These are phyloP conservation scores for Cryptotermes secundus DNA, from an alignment of 1,140 invertebrate species.

Conservation along the genomic window DNA sequence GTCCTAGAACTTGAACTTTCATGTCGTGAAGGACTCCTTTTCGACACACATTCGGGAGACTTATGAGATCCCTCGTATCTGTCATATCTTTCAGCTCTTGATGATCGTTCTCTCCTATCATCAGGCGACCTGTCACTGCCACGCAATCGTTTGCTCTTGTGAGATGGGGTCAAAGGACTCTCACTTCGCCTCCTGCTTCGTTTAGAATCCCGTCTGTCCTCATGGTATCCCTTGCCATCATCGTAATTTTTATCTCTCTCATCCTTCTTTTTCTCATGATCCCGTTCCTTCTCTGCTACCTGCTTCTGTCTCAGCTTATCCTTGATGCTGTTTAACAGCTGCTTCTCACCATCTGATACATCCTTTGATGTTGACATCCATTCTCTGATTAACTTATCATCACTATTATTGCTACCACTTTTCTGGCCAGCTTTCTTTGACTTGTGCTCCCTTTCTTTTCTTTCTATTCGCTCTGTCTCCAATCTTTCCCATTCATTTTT, in stretches of 20 bases:
- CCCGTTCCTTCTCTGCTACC: slow-evolving; percentile 22
- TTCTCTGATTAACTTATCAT: slow-evolving; percentile 38
- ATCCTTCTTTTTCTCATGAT: background rate
- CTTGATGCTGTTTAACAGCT: slow-evolving; percentile 34
- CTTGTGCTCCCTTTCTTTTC: background rate
- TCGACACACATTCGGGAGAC: background rate
- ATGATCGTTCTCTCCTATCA: background rate
- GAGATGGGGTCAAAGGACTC: background rate
- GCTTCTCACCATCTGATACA: slow-evolving; percentile 32
- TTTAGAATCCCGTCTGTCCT: background rate
- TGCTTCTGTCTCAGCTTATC: slow-evolving; percentile 35
- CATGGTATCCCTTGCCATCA: slow-evolving; percentile 1
- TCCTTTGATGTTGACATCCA: slow-evolving; percentile 35
- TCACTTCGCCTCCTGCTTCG: background rate
- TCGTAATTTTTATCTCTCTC: background rate
- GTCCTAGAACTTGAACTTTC: background rate
- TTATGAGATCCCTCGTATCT: background rate
- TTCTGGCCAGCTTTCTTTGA: background rate
- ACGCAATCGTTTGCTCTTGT: background rate
- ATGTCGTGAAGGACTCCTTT: background rate
- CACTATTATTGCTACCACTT: background rate
- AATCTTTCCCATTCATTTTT: background rate
- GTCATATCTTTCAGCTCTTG: background rate
- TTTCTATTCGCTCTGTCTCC: background rate
- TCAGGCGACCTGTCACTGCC: background rate